These are phyloP conservation scores for Teleogryllus occipitalis DNA, from an alignment of 1,140 invertebrate species.

Conservation along the genomic window DNA sequence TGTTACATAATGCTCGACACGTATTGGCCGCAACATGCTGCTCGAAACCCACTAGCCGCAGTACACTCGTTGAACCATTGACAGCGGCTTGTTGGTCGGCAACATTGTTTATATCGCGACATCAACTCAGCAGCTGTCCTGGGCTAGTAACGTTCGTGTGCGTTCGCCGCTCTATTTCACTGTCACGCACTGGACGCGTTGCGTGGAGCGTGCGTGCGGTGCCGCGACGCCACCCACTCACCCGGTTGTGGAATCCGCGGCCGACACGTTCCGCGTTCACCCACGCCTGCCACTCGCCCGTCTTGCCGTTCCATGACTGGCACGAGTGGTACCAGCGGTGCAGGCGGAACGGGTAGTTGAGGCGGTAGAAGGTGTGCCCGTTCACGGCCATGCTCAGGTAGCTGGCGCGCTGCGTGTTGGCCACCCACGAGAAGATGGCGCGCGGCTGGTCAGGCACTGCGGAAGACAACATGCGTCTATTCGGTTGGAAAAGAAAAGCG, in stretches of 20 bases:
- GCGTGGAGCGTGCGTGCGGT: no score
- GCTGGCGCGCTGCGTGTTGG: constrained; percentile 65
- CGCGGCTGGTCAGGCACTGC: constrained; percentile 59
- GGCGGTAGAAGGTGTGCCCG: constrained; percentile 68
- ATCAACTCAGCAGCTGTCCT: no score
- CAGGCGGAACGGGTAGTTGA: constrained; percentile 70
- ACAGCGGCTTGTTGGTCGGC: no score
- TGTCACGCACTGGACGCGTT: no score
- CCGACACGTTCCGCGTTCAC: constrained; percentile 72
- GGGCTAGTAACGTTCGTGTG: no score
- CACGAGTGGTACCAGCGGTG: constrained; percentile 79
- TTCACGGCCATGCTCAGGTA: constrained; percentile 70
- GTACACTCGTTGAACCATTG: no score
- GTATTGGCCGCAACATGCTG: no score
- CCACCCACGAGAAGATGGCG: constrained; percentile 65
- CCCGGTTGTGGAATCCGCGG: constrained; percentile 72
- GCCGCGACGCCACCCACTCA: constrained; percentile 38
- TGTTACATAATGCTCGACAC: no score
- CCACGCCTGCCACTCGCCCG: constrained; percentile 81
- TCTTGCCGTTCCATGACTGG: constrained; percentile 75
- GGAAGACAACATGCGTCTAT: constrained; percentile 22
- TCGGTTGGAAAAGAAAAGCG: no score
- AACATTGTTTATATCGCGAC: no score
- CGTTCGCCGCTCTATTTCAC: no score
- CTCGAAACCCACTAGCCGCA: no score